A percentile compares a stretch with the other conserved stretches of the same genome.
Evolutionary conservation across 2,797 vertebrate genomes (phyloP).

Genomic region (Rhinoraja longicauda): DNA sequence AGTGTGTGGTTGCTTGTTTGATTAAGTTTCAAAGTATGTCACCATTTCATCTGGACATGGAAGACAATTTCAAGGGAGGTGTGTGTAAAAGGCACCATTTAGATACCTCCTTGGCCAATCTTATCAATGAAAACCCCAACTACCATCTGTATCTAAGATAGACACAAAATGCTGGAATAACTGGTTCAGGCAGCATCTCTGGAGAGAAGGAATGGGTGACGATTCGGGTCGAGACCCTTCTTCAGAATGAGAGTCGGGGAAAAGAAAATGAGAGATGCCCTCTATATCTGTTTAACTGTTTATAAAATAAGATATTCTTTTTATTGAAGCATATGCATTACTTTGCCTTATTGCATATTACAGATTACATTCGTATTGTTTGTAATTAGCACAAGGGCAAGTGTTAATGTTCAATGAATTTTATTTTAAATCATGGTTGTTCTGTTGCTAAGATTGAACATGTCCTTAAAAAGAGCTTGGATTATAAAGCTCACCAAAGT

Average conservation of each 20-base stretch:
- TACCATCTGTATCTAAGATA: too few relatives aligned
- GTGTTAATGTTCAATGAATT: not conserved
- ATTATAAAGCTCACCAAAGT: not conserved
- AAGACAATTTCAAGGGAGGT: not conserved
- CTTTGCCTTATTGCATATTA: not conserved
- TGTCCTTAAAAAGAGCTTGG: not conserved
- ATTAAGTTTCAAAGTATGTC: not conserved
- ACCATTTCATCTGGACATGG: not conserved
- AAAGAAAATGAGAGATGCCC: too few relatives aligned
- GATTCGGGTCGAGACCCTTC: too few relatives aligned
- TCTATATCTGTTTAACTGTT: not conserved
- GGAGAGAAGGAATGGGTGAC: too few relatives aligned
- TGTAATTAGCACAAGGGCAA: not conserved
- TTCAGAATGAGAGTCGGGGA: too few relatives aligned
- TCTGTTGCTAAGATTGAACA: not conserved
- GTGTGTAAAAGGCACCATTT: not conserved
- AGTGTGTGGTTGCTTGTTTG: not conserved
- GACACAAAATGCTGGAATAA: too few relatives aligned
- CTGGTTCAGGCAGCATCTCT: too few relatives aligned
- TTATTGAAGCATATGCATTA: not conserved
- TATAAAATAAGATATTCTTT: not conserved
- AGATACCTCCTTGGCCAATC: not conserved
- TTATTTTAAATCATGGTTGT: not conserved
- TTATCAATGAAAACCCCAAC: not conserved
- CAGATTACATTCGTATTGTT: not conserved